Conservation (phyloP, 2,888 invertebrate genomes). For the Ariolimax columbianus region DNA sequence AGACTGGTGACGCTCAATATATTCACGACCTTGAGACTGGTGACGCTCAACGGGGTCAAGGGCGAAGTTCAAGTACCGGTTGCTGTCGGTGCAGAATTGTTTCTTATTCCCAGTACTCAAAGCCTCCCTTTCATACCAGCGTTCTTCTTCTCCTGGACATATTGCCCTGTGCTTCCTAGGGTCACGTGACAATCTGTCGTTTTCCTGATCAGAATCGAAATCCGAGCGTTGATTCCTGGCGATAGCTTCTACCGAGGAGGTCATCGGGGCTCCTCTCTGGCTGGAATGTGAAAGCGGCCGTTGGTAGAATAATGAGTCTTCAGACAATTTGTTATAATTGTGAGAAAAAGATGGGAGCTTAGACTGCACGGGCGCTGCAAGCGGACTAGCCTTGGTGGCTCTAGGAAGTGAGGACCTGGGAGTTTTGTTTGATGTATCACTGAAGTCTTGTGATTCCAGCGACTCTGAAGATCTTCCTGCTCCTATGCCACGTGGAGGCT, state of each 20-base stretch:
- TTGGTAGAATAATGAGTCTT: background rate
- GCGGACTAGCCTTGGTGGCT: background rate
- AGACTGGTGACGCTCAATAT: too few relatives aligned
- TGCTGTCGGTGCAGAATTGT: constrained; percentile 60
- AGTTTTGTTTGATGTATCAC: background rate
- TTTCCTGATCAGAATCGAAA: background rate
- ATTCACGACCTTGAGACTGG: too few relatives aligned
- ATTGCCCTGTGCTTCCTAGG: constrained; percentile 36
- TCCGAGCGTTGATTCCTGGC: background rate
- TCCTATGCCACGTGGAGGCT: background rate
- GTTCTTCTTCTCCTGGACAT: constrained; percentile 44
- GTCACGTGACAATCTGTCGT: background rate
- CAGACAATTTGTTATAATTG: background rate
- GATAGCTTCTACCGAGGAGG: background rate
- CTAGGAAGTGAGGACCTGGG: constrained; percentile 9
- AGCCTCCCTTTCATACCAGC: constrained; percentile 36
- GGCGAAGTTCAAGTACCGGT: constrained; percentile 67
- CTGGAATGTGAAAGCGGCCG: background rate
- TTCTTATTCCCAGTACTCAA: constrained; percentile 57
- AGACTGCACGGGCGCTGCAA: background rate
- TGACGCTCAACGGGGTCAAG: constrained; percentile 56
- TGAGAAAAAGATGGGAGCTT: constrained; percentile 5
- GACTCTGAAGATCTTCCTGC: background rate
- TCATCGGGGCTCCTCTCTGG: background rate
- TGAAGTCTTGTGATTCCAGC: background rate